A percentile compares a stretch with the other conserved stretches of the same genome.
These are phyloP conservation scores for Cabera pusaria DNA, from an alignment of 2,888 invertebrate genomes.

Conservation along the genomic window DNA sequence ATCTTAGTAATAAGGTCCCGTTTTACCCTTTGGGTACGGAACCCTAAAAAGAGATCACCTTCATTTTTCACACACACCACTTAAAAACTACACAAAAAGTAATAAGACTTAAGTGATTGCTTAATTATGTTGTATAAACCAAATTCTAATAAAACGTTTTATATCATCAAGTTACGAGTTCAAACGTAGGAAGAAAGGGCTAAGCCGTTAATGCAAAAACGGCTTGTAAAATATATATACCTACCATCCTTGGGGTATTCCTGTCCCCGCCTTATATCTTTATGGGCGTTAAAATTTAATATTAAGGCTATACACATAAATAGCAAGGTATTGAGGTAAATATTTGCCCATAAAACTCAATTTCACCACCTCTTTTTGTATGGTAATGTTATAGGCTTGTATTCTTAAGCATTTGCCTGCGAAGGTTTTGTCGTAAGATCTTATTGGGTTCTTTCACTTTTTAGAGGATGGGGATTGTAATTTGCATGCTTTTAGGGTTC, in stretches of 20 bases:
- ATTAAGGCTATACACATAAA: slow-evolving; percentile 24
- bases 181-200: slow-evolving; percentile 27
- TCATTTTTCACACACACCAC: no score
- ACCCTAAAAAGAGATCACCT: no score
- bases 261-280: slow-evolving; percentile 35
- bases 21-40: no score
- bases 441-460: slow-evolving; percentile 1
- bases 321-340: slow-evolving; percentile 24
- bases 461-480: background rate
- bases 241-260: slow-evolving; percentile 36
- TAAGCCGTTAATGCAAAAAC: slow-evolving; percentile 33
- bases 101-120: no score
- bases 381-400: slow-evolving; percentile 20
- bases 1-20: no score
- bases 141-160: slow-evolving; percentile 12
- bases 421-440: slow-evolving; percentile 11
- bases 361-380: slow-evolving; percentile 24
- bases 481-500: no score
- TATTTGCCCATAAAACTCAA: slow-evolving; percentile 20
- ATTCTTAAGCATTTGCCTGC: slow-evolving; percentile 9
- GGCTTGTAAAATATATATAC: slow-evolving; percentile 25
- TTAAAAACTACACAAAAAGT: no score
- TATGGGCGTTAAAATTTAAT: slow-evolving; percentile 40
- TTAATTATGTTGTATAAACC: slow-evolving; percentile 4
- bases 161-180: slow-evolving; percentile 7